A percentile compares a stretch with the other conserved stretches of the same genome.
phyloP scores from a whole-genome alignment of 2,888 invertebrate species.

The Campoletis raptor region DNA sequence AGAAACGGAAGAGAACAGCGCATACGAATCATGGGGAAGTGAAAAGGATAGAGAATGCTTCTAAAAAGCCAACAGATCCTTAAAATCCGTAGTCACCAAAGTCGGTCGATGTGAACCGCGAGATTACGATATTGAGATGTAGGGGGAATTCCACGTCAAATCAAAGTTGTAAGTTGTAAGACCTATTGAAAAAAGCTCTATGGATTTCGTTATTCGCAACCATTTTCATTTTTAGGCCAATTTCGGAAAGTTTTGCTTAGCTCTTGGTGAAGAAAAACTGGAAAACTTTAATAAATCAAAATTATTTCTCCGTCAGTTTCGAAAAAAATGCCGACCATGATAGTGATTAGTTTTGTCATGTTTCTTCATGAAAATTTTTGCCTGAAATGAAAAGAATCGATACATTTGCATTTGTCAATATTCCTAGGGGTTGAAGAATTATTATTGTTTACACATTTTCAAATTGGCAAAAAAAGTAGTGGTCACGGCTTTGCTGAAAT shows the following conservation, averaged over 20 bases:
- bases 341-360: background rate
- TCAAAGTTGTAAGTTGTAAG: no score
- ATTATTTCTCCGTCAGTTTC: background rate
- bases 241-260: no score
- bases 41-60: slow-evolving; percentile 28
- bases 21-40: slow-evolving; percentile 1
- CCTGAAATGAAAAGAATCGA: no score
- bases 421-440: background rate
- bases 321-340: background rate
- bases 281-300: no score
- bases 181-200: no score
- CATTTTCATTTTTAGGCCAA: no score
- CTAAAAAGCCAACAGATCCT: slow-evolving; percentile 29
- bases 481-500: background rate
- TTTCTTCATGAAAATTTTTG: no score
- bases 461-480: background rate
- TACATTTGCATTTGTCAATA: no score
- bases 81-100: slow-evolving; percentile 27
- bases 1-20: background rate
- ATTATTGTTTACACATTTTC: background rate
- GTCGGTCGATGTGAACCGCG: slow-evolving; percentile 19
- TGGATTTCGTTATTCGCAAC: no score
- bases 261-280: no score
- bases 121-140: slow-evolving; percentile 17
- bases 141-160: no score